A percentile compares a stretch with the other conserved stretches of the same genome.
Conservation (phyloP, 2,888 invertebrate species). For the Lottia gigantea region DNA sequence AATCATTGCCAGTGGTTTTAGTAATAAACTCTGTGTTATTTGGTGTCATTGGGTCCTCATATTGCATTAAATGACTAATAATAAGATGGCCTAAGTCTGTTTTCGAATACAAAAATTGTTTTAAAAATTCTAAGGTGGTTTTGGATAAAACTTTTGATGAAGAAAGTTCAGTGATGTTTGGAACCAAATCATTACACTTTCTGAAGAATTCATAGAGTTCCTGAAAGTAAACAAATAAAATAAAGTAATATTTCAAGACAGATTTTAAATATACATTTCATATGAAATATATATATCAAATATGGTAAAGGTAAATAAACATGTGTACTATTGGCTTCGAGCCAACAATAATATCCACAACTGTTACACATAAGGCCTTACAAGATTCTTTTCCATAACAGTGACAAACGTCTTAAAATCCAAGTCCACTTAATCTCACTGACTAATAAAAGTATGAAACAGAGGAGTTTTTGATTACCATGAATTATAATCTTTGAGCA, state of each 20-base stretch:
- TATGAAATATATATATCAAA: neutral
- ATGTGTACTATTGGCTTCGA: neutral
- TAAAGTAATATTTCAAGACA: neutral
- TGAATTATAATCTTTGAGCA: too few species aligned
- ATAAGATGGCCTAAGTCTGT: slow-evolving; percentile 46
- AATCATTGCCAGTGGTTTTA: slow-evolving; percentile 20
- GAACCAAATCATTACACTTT: slow-evolving; percentile 18
- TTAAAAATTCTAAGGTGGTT: slow-evolving; percentile 25
- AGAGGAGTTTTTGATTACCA: too few species aligned
- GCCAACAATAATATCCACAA: slow-evolving; percentile 1
- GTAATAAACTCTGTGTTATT: slow-evolving; percentile 22
- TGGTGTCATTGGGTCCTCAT: slow-evolving; percentile 21
- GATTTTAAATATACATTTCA: neutral
- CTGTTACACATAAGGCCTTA: neutral
- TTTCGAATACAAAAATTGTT: slow-evolving; percentile 35
- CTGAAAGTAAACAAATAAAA: slow-evolving; percentile 38
- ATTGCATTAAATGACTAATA: slow-evolving; percentile 30
- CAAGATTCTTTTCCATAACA: too few species aligned
- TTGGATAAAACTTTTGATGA: slow-evolving; percentile 18
- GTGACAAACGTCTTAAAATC: too few species aligned
- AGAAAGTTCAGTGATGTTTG: slow-evolving; percentile 5
- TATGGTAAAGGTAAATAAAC: neutral
- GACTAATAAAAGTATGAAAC: too few species aligned
- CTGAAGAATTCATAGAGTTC: slow-evolving; percentile 51
- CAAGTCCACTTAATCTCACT: too few species aligned